Evolutionary conservation across 92 coral and sea anemone species (phyloP).

Genomic region (Porites lobata): DNA sequence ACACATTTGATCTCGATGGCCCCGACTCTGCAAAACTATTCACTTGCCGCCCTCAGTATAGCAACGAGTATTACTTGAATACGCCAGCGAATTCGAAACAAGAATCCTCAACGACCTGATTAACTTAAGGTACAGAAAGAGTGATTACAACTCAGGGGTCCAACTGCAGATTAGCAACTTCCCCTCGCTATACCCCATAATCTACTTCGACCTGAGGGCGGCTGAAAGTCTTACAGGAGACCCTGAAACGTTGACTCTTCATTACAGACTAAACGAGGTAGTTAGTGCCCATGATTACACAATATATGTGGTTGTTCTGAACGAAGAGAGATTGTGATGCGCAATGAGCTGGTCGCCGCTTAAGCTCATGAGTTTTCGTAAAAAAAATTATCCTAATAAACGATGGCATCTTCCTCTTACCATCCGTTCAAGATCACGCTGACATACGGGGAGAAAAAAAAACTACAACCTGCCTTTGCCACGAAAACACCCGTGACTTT

Average conservation of each 20-base stretch:
- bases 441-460: background rate
- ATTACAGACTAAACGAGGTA: background rate
- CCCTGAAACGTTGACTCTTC: background rate
- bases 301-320: background rate
- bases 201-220: conserved; percentile 17
- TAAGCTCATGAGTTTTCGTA: no score
- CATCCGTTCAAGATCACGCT: background rate
- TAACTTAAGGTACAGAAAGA: background rate
- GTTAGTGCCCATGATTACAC: background rate
- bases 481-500: background rate
- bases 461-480: background rate
- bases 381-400: no score
- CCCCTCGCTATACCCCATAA: background rate
- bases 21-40: conserved; percentile 8
- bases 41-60: conserved; percentile 14
- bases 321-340: background rate
- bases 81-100: background rate
- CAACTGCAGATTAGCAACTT: background rate
- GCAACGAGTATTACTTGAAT: background rate
- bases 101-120: conserved; percentile 12
- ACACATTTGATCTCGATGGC: conserved; percentile 20
- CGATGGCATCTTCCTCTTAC: background rate
- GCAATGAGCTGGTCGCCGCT: background rate
- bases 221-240: background rate
- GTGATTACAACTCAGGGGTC: conserved; percentile 15